Percentiles rank a stretch among this genome's conserved stretches.
phyloP scores from a whole-genome alignment of 2,113 vertebrate species.

The Regulus satrapa region DNA sequence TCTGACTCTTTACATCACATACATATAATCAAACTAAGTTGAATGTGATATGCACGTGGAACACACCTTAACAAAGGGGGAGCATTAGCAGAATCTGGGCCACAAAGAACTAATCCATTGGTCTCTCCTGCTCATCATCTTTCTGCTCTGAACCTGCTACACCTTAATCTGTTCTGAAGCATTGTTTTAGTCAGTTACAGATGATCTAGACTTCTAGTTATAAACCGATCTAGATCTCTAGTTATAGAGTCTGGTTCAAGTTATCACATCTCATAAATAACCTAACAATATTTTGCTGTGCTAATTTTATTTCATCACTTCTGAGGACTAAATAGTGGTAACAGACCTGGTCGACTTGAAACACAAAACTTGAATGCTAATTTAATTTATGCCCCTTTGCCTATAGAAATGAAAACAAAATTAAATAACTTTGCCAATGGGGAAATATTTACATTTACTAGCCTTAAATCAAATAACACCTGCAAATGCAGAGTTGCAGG shows the following conservation, averaged over 20 bases:
- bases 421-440: slow-evolving; percentile 18
- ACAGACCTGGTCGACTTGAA: slow-evolving; percentile 3
- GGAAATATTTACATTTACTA: slow-evolving; percentile 34
- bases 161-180: not conserved
- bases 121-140: not conserved
- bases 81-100: not conserved
- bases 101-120: not conserved
- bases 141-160: not conserved
- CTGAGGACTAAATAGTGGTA: slow-evolving; percentile 1
- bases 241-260: slow-evolving; percentile 9
- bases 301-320: slow-evolving; percentile 46
- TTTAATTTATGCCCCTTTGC: slow-evolving; percentile 9
- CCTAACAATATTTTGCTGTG: not conserved
- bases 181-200: not conserved
- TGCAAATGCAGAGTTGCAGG: not conserved
- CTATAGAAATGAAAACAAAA: slow-evolving; percentile 44
- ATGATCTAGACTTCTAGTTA: too few relatives aligned
- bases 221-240: too few relatives aligned
- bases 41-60: not conserved
- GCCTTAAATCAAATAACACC: slow-evolving; percentile 40
- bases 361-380: slow-evolving; percentile 4
- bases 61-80: not conserved
- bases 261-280: slow-evolving; percentile 12
- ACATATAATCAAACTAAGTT: not conserved
- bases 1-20: not conserved